phyloP scores from a whole-genome alignment of 1,140 invertebrate genomes.

The Dendroctonus valens region DNA sequence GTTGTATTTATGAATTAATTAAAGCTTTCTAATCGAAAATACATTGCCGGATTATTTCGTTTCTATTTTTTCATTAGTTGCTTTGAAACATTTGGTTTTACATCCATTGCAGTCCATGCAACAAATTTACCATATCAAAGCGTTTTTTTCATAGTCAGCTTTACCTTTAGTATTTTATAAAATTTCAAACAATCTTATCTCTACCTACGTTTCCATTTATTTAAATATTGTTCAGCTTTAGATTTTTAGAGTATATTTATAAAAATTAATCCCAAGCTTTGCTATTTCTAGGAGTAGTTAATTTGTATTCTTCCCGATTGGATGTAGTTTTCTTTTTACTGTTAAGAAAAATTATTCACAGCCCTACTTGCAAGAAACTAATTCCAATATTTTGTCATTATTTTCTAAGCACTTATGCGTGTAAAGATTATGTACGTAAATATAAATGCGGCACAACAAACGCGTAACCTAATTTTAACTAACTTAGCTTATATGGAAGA shows the following conservation, averaged over 20 bases:
- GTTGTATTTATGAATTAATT: no score
- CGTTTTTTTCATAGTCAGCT: no score
- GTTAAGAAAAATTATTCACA: slow-evolving; percentile 16
- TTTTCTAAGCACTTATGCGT: background rate
- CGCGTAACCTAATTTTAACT: background rate
- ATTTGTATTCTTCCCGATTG: background rate
- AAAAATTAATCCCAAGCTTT: background rate
- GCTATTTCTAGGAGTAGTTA: background rate
- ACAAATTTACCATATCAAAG: no score
- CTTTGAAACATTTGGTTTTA: no score
- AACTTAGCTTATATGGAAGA: no score
- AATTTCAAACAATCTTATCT: background rate
- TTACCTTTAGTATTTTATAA: no score
- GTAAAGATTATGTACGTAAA: background rate
- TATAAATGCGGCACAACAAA: background rate
- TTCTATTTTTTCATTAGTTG: no score
- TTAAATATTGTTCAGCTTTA: background rate
- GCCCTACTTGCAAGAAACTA: slow-evolving; percentile 24
- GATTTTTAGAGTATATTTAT: background rate
- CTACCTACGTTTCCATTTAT: background rate
- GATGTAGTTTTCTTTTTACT: background rate
- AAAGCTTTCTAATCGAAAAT: no score
- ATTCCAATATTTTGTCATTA: background rate
- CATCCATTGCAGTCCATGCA: no score
- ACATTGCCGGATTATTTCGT: no score